phyloP scores from a whole-genome alignment of 2,797 vertebrate genomes.

The Falco rusticolus region DNA sequence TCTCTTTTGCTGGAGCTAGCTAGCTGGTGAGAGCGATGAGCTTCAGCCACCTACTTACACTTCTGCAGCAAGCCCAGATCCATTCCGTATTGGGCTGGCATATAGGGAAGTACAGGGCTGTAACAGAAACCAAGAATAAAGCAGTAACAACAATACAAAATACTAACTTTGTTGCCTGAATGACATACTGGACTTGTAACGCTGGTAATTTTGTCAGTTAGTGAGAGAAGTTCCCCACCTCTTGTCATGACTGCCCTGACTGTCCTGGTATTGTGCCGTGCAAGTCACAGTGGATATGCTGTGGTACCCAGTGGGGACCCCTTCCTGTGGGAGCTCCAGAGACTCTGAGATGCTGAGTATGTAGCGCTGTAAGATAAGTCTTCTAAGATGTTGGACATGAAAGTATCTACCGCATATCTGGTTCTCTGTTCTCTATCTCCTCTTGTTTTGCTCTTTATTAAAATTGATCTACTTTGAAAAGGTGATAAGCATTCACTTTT shows the following conservation, averaged over 20 bases:
- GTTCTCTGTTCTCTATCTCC: slow-evolving; percentile 1
- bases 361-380: not conserved
- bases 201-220: not conserved
- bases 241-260: not conserved
- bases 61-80: not conserved
- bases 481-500: not conserved
- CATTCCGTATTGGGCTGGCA: not conserved
- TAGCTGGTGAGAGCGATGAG: not conserved
- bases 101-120: not conserved
- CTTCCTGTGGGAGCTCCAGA: slow-evolving; percentile 5
- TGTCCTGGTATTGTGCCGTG: slow-evolving; percentile 13
- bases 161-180: not conserved
- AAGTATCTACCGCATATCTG: not conserved
- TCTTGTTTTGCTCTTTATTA: not conserved
- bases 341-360: not conserved
- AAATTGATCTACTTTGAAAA: not conserved
- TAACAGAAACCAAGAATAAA: not conserved
- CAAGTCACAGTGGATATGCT: not conserved
- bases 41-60: too few species aligned
- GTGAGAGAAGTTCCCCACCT: not conserved
- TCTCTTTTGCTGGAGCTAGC: not conserved
- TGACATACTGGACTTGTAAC: not conserved
- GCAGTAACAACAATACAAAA: not conserved
- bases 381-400: not conserved
- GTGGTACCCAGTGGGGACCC: not conserved